phyloP scores from a whole-genome alignment of 2,888 invertebrate genomes.

The Diploptera punctata region DNA sequence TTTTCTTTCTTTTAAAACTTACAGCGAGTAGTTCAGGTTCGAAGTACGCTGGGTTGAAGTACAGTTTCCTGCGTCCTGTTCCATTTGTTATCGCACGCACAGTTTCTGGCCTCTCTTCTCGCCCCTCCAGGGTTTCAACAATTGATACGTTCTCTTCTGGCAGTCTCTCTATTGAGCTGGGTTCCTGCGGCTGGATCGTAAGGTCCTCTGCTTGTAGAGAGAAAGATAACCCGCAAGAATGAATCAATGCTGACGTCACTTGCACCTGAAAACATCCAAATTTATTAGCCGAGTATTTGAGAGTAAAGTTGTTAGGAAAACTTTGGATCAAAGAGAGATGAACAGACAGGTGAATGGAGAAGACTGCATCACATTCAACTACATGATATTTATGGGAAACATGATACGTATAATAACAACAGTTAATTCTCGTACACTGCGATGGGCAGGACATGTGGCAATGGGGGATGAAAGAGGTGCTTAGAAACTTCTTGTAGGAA shows the following conservation, averaged over 20 bases:
- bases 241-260: slow-evolving; percentile 75
- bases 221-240: slow-evolving; percentile 57
- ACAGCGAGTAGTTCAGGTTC: slow-evolving; percentile 85
- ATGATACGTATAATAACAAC: no score
- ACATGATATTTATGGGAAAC: no score
- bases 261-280: slow-evolving; percentile 53
- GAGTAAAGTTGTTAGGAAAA: no score
- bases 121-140: slow-evolving; percentile 75
- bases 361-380: no score
- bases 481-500: no score
- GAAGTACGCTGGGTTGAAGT: slow-evolving; percentile 91
- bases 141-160: slow-evolving; percentile 88
- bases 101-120: slow-evolving; percentile 69
- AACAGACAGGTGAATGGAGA: no score
- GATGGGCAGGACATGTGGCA: no score
- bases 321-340: no score
- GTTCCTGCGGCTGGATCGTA: slow-evolving; percentile 59
- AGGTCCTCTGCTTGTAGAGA: slow-evolving; percentile 18
- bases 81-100: slow-evolving; percentile 62
- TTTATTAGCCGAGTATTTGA: no score
- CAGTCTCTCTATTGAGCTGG: slow-evolving; percentile 70
- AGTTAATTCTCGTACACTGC: no score
- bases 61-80: slow-evolving; percentile 77
- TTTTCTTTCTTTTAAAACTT: no score
- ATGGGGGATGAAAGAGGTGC: no score